Evolutionary conservation across 2,113 vertebrate species (phyloP).

Genomic region (Pterocles orientalis): DNA sequence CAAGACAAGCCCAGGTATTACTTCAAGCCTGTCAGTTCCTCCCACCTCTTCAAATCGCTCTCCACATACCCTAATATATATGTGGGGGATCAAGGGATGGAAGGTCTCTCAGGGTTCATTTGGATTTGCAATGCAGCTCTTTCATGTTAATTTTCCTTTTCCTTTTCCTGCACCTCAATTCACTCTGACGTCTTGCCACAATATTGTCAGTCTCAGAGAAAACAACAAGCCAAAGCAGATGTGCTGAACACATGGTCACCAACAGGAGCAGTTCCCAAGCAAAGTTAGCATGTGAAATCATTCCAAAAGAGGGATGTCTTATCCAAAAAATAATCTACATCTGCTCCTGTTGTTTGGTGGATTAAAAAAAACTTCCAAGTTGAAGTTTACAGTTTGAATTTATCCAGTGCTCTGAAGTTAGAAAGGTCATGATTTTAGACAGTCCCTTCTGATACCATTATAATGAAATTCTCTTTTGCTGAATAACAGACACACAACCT

Average conservation of each 20-base stretch:
- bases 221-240: slow-evolving; percentile 71
- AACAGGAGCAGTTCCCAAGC: slow-evolving; percentile 64
- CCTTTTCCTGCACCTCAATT: slow-evolving; percentile 52
- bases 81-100: slow-evolving; percentile 31
- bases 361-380: not conserved
- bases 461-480: not conserved
- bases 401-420: not conserved
- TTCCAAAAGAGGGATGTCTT: slow-evolving; percentile 41
- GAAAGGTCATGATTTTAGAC: not conserved
- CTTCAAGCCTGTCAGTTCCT: slow-evolving; percentile 15
- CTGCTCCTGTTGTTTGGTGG: slow-evolving; percentile 54
- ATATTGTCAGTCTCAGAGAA: slow-evolving; percentile 64
- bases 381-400: not conserved
- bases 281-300: slow-evolving; percentile 67
- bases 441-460: not conserved
- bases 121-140: slow-evolving; percentile 1
- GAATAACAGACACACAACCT: not conserved
- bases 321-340: slow-evolving; percentile 58
- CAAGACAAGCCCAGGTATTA: slow-evolving; percentile 29
- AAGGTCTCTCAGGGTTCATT: slow-evolving; percentile 24
- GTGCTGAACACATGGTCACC: slow-evolving; percentile 70
- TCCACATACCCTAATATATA: not conserved
- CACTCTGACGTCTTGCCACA: slow-evolving; percentile 60
- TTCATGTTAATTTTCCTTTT: slow-evolving; percentile 45
- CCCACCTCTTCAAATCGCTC: slow-evolving; percentile 16